Percentiles rank a stretch among this genome's conserved stretches.
These are phyloP conservation scores for Nasonia giraulti DNA, from an alignment of 1,140 invertebrate genomes.

Conservation along the genomic window DNA sequence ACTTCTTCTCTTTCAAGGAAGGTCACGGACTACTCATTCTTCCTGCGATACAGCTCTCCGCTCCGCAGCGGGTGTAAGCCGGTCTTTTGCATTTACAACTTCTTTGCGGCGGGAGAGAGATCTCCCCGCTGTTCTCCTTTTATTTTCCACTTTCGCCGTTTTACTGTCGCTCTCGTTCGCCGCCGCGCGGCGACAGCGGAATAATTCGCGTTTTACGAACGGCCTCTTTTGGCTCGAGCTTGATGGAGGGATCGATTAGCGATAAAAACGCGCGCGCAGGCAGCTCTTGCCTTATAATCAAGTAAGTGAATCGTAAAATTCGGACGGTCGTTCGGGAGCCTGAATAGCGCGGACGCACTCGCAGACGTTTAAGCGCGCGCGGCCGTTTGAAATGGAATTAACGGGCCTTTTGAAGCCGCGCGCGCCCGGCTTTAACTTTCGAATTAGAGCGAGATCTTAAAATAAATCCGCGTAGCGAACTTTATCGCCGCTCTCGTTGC, in stretches of 20 bases:
- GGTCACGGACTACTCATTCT: background rate
- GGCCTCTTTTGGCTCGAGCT: background rate
- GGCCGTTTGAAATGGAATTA: slow-evolving; percentile 20
- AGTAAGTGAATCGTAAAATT: slow-evolving; percentile 43
- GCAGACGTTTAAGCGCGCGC: background rate
- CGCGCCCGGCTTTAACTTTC: background rate
- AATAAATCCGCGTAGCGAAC: background rate
- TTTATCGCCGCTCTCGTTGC: background rate
- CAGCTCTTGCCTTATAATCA: slow-evolving; percentile 26
- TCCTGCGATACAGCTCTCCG: background rate
- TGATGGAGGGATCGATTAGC: slow-evolving; percentile 28
- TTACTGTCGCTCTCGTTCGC: slow-evolving; percentile 10
- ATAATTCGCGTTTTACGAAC: slow-evolving; percentile 18
- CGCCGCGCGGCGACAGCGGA: background rate
- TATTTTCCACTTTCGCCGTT: slow-evolving; percentile 23
- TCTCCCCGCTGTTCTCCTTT: background rate
- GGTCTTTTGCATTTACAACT: slow-evolving; percentile 26
- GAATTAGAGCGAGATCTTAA: slow-evolving; percentile 26
- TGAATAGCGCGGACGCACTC: background rate
- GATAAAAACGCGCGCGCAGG: slow-evolving; percentile 17
- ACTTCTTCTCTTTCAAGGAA: background rate
- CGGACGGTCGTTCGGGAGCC: background rate
- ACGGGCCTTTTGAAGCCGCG: background rate
- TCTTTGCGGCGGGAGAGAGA: background rate
- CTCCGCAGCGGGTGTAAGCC: background rate